Base-by-base conservation (phyloP, 2,888 invertebrate species). In the Erynnis tages region DNA sequence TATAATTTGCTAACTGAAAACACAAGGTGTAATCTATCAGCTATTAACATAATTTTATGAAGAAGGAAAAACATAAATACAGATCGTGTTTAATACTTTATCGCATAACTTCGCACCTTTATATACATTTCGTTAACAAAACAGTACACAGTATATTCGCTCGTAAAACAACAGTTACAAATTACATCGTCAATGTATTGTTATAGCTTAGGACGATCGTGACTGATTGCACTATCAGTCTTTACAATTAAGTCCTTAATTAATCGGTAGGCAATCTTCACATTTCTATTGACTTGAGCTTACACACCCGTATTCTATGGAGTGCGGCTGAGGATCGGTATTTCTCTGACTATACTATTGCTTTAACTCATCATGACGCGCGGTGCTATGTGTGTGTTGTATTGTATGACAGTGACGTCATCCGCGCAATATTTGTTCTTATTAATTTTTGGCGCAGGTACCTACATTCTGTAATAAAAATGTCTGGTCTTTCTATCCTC, bases 251-350 rank as follows among this genome's bases (percentile, higher is more conserved):
- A 49, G 37, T 27, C 19, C 10, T 19, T 47, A 38, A 49, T 21
- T 49, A 49, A 17, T 49, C 49, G 49, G 49, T 43, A 49, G 49
- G 49, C 38, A 29, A 32, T 32, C 32, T 25, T 49, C 38, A 40
- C 40, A 23, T 40, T 43, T 34, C 25, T 21, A 17, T 34, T 8
- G n/a, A 16, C 10, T 23, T 14, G 41, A 23, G 21, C 35, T 21
- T 10, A 35, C 13, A 13, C 50, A 43, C 50, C 43, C 50, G 41
- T 50, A 43, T 17, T 47, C 3, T 1, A 4, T 7, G 2, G 37
- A 37, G 21, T 37, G 27, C 43, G 44, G 5, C 44, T 52, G 30
- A 37, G 37, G 29, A 52, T 16, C 8, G 4, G 6, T 17, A 35
- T 10, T n/a, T 10, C 21, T 2, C n/a, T 17, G 34, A 34, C n/a